Percentiles rank a stretch among this genome's conserved stretches.
These are phyloP conservation scores for Aspidiotus destructor DNA, from an alignment of 2,888 invertebrate species.

Conservation along the genomic window DNA sequence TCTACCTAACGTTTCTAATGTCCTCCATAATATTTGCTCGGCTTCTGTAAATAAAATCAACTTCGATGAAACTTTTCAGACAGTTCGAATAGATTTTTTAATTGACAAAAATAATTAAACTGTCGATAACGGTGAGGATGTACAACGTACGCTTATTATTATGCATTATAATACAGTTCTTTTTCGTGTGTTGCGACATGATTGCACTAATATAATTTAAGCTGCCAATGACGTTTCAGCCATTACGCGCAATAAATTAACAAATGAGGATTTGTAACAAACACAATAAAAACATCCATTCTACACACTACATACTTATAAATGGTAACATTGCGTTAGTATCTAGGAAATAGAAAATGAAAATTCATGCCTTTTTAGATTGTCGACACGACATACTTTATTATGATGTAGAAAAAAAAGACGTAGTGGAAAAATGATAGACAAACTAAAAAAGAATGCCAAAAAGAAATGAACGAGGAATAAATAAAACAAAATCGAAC, in stretches of 20 bases:
- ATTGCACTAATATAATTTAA: conserved; percentile 25
- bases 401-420: no score
- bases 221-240: conserved; percentile 26
- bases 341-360: background rate
- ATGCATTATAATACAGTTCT: no score
- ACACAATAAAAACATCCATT: background rate
- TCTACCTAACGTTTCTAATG: no score
- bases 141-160: background rate
- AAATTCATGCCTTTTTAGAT: no score
- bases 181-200: conserved; percentile 22
- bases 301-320: background rate
- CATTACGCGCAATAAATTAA: conserved; percentile 5
- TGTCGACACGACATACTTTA: no score
- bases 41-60: no score
- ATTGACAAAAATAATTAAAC: background rate
- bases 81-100: background rate
- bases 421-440: no score
- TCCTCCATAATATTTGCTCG: no score
- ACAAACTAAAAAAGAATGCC: no score
- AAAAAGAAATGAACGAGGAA: no score
- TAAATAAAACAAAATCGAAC: no score
- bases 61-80: background rate
- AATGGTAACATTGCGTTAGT: conserved; percentile 27
- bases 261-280: background rate
- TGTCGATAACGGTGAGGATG: background rate